Conservation (phyloP, 2,113 vertebrate species). For the Tonatia bakeri region DNA sequence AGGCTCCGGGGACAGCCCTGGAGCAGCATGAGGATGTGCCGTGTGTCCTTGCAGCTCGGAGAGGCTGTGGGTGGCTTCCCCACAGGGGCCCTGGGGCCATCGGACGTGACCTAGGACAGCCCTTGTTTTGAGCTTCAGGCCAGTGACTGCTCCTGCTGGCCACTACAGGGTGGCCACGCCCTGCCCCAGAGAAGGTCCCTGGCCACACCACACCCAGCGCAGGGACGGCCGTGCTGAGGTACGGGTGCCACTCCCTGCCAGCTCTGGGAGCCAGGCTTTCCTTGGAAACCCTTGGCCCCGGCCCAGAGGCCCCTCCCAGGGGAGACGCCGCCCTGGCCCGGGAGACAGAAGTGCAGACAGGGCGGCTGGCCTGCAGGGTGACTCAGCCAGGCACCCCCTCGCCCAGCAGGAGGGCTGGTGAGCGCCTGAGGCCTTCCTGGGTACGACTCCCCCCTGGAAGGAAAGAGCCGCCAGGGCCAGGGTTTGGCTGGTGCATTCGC, state of each 20-base stretch:
- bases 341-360: fast-evolving
- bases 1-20: neutral
- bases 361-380: neutral
- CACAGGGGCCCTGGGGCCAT: fast-evolving
- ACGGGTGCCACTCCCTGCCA: neutral
- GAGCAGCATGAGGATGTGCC: fast-evolving
- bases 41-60: neutral
- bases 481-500: neutral
- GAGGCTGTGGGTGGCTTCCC: fast-evolving
- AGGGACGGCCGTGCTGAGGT: neutral
- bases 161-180: neutral
- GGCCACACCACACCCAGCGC: neutral
- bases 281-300: neutral
- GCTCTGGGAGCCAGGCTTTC: neutral
- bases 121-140: neutral
- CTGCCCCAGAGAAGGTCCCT: fast-evolving
- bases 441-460: neutral
- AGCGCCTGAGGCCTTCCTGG: fast-evolving
- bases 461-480: neutral
- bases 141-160: neutral
- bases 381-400: neutral
- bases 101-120: neutral
- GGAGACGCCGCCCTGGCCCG: neutral
- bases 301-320: neutral
- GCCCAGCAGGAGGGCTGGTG: fast-evolving